phyloP scores from a whole-genome alignment of 1,140 invertebrate species.

The Euura saliciscinereae region DNA sequence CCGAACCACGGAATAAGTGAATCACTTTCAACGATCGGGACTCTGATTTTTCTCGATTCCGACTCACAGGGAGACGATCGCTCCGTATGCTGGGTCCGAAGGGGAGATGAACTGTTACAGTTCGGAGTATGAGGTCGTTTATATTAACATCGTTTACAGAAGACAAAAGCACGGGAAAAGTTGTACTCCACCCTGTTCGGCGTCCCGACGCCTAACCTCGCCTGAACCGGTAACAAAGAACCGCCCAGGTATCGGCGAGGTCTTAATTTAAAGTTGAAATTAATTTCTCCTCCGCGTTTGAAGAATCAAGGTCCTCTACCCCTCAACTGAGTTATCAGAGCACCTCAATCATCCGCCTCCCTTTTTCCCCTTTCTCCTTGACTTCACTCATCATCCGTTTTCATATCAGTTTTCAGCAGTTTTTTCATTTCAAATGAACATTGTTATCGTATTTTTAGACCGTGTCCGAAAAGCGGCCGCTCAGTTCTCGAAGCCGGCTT shows the following conservation, averaged over 20 bases:
- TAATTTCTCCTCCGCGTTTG: slow-evolving; percentile 43
- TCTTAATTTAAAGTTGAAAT: slow-evolving; percentile 58
- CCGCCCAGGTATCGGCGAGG: slow-evolving; percentile 49
- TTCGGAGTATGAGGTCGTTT: not conserved
- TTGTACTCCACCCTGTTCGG: slow-evolving; percentile 23
- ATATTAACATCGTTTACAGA: slow-evolving; percentile 28
- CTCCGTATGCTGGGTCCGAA: too few relatives aligned
- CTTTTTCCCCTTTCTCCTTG: slow-evolving; percentile 19
- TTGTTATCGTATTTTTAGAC: too few relatives aligned
- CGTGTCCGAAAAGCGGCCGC: too few relatives aligned
- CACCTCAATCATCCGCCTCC: not conserved
- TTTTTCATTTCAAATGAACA: too few relatives aligned
- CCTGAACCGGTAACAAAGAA: slow-evolving; percentile 45
- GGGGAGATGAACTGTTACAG: not conserved
- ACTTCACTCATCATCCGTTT: too few relatives aligned
- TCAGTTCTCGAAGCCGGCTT: not conserved
- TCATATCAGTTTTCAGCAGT: too few relatives aligned
- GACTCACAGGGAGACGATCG: not conserved
- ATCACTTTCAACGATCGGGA: not conserved
- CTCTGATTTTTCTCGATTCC: not conserved
- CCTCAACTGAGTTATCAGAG: too few relatives aligned
- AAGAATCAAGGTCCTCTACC: slow-evolving; percentile 21
- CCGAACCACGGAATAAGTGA: too few relatives aligned
- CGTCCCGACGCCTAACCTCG: slow-evolving; percentile 34
- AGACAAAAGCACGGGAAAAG: slow-evolving; percentile 51